Percentiles rank a stretch among this genome's conserved stretches.
phyloP scores from a whole-genome alignment of 30 jellyfish, hydroid and myxozoan species.

The Hydractinia echinata region DNA sequence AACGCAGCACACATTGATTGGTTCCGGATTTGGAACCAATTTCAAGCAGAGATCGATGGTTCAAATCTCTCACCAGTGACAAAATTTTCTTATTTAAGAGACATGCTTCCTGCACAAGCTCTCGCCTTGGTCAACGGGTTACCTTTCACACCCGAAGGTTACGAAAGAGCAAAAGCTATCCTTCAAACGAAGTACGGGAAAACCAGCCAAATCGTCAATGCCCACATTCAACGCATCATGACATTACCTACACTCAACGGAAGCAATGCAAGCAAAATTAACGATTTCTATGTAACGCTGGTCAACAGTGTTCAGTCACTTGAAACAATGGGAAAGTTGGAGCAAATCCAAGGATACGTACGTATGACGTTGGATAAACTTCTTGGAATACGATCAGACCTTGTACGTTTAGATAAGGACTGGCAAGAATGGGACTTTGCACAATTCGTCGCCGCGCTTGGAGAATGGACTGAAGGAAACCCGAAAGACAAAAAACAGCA shows the following conservation, averaged over 20 bases:
- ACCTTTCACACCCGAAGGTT: constrained; percentile 27
- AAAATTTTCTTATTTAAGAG: constrained; percentile 54
- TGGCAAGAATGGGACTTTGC: no score
- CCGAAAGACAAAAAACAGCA: constrained; percentile 24
- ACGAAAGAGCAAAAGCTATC: constrained; percentile 22
- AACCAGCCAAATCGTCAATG: constrained; percentile 24
- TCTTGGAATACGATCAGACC: constrained; percentile 43
- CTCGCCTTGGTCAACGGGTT: constrained; percentile 19
- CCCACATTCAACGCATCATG: constrained; percentile 21
- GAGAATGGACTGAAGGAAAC: constrained; percentile 42
- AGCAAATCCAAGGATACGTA: constrained; percentile 36
- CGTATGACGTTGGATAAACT: constrained; percentile 55
- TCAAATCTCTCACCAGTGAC: constrained; percentile 36
- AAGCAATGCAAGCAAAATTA: constrained; percentile 14
- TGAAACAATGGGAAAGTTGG: constrained; percentile 54
- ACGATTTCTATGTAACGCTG: constrained; percentile 21
- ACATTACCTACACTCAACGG: constrained; percentile 20
- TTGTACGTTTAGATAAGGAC: constrained; percentile 43
- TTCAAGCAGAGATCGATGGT: constrained; percentile 27
- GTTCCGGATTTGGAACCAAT: not conserved
- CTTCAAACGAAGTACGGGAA: constrained; percentile 23
- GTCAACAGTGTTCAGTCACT: constrained; percentile 49
- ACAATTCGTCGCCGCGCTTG: constrained; percentile 38
- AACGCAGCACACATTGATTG: constrained; percentile 7
- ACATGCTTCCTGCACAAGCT: constrained; percentile 43